phyloP scores from a whole-genome alignment of 2,888 invertebrate species.

The Shargacucullia verbasci region DNA sequence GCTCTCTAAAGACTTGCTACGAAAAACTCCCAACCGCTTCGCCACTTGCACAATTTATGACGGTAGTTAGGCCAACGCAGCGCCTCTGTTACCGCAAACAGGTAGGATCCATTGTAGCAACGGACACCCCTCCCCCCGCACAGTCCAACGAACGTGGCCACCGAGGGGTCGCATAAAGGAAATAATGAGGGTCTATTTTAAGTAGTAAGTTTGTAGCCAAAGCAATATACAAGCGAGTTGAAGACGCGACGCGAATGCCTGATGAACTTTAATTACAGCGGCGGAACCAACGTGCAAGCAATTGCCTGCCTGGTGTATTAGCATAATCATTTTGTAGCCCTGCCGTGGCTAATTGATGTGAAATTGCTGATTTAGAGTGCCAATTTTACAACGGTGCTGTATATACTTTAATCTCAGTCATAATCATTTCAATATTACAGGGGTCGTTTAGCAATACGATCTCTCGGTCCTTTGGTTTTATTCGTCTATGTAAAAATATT shows the following conservation, averaged over 20 bases:
- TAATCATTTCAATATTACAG: slow-evolving; percentile 49
- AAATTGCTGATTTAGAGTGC: slow-evolving; percentile 66
- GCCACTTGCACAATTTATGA: slow-evolving; percentile 79
- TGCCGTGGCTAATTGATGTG: slow-evolving; percentile 71
- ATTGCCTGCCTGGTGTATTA: slow-evolving; percentile 77
- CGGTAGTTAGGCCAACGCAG: slow-evolving; percentile 76
- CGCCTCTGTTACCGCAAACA: slow-evolving; percentile 67
- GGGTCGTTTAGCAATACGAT: slow-evolving; percentile 37
- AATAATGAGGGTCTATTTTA: slow-evolving; percentile 61
- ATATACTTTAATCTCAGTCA: slow-evolving; percentile 51
- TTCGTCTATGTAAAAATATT: slow-evolving; percentile 44
- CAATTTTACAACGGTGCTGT: slow-evolving; percentile 46
- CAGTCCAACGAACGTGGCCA: slow-evolving; percentile 44
- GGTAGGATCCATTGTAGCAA: slow-evolving; percentile 62
- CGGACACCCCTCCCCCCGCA: slow-evolving; percentile 50
- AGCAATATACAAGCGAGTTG: slow-evolving; percentile 70
- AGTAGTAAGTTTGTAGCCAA: slow-evolving; percentile 62
- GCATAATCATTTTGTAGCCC: slow-evolving; percentile 76
- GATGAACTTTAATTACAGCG: slow-evolving; percentile 80
- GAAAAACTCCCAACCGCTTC: slow-evolving; percentile 74
- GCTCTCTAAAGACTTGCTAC: slow-evolving; percentile 73
- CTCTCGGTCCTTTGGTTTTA: slow-evolving; percentile 37
- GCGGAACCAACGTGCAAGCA: slow-evolving; percentile 71
- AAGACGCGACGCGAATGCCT: slow-evolving; percentile 74
- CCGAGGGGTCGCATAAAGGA: slow-evolving; percentile 54